Evolutionary conservation across 1,140 invertebrate species (phyloP).

Genomic region (Heterodera schachtii): DNA sequence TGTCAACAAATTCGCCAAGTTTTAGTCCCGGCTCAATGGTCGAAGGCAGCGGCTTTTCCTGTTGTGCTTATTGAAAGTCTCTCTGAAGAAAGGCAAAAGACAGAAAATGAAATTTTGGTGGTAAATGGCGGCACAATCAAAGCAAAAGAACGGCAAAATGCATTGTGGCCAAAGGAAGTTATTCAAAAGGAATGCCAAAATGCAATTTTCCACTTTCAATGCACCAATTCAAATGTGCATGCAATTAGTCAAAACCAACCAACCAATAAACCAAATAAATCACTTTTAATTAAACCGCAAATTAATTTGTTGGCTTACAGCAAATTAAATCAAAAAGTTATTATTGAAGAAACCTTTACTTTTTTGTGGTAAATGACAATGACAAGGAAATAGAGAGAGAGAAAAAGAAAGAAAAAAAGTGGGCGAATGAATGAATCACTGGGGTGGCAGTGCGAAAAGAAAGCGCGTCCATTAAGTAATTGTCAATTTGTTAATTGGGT

Average conservation of each 20-base stretch:
- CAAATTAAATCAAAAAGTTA: not conserved
- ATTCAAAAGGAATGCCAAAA: no score
- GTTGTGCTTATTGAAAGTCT: not conserved
- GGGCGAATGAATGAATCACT: constrained; percentile 1
- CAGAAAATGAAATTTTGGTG: not conserved
- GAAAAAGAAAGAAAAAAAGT: not conserved
- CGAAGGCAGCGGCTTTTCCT: not conserved
- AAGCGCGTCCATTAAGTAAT: constrained; percentile 4
- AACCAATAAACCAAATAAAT: no score
- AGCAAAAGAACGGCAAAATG: no score
- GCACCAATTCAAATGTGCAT: no score
- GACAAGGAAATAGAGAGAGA: not conserved
- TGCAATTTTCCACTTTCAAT: no score
- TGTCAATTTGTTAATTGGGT: constrained; percentile 12
- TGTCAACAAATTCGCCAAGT: constrained; percentile 3
- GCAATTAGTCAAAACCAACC: no score
- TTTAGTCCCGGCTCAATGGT: not conserved
- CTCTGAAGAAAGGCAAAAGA: not conserved
- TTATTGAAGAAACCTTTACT: not conserved
- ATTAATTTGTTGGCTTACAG: not conserved
- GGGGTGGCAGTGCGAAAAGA: constrained; percentile 27
- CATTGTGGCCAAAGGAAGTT: no score
- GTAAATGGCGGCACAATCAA: no score
- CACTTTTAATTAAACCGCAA: not conserved
- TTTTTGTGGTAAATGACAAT: not conserved